phyloP scores from a whole-genome alignment of 1,140 invertebrate species.

The Pogonognathellus flavescens region DNA sequence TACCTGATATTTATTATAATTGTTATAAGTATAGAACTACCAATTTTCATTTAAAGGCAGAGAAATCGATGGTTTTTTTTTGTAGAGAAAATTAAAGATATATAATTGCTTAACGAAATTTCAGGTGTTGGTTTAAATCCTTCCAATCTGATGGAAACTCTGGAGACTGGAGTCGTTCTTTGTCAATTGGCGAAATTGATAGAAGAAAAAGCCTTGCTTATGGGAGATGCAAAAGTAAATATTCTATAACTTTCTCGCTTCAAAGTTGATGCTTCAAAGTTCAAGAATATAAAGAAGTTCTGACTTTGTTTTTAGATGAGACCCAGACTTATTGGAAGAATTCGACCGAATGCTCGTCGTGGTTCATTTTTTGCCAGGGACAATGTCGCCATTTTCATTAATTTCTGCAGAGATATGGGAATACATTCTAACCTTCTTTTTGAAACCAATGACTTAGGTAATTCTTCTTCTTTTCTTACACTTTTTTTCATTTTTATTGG shows the following conservation, averaged over 20 bases:
- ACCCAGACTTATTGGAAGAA: conserved; percentile 60
- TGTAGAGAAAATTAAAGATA: too few relatives aligned
- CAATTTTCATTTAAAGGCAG: too few relatives aligned
- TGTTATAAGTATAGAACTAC: too few relatives aligned
- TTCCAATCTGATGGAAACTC: conserved; percentile 82
- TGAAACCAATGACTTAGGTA: conserved; percentile 92
- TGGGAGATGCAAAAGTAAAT: conserved; percentile 71
- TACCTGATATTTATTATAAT: too few relatives aligned
- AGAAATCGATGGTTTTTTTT: too few relatives aligned
- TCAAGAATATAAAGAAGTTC: neutral
- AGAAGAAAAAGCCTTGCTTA: conserved; percentile 78
- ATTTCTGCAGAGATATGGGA: conserved; percentile 87
- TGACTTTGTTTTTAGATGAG: conserved; percentile 53
- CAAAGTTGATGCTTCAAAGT: neutral
- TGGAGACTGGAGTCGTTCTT: conserved; percentile 85
- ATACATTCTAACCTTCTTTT: conserved; percentile 91
- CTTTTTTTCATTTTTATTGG: neutral
- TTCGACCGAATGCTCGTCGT: conserved; percentile 57
- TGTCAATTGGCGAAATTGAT: conserved; percentile 84
- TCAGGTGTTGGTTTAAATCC: conserved; percentile 83
- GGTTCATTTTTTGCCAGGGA: conserved; percentile 90
- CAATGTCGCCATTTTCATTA: conserved; percentile 94
- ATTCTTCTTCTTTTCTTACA: conserved; percentile 61
- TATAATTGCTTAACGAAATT: conserved; percentile 63
- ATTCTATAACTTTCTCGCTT: neutral